Base-by-base conservation (phyloP, 1,140 invertebrate genomes). In the Tetramorium alpestre region DNA sequence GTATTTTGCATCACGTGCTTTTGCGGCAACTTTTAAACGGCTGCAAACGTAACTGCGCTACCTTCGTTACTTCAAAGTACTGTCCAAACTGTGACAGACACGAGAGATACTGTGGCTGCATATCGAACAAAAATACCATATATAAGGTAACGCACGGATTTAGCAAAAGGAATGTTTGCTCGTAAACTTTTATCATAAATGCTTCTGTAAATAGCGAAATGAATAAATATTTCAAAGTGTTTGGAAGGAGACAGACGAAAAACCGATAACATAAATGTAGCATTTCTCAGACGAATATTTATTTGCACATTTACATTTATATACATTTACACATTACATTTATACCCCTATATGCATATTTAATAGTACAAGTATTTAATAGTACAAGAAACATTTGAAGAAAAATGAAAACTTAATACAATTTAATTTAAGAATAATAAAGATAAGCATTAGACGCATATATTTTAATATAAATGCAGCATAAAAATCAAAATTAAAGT, bases 21-120 rank as follows among this genome's bases (percentile, higher is more conserved):
- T 56, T 38, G 38, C 22, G 28, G 67, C 56, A 72, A 73, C 51
- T 73, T 73, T 72, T 73, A 69, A 80, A 54, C 47, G 33, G n/a
- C 44, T 47, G 22, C 25, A 38, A 62, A 49, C 41, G 80, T 70
- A 62, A 60, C 25, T 4, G 22, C 25, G 41, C 47, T 22, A 67
- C 3, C 38, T 58, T 7, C 16, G 33, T 16, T 44, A 18, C 51
- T 28, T 82, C 41, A 82, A 73, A 72, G 80, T 18, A 47, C 41
- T 67, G 51, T 16, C 51, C 2, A 33, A 58, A 60, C 33, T 72
- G 8, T 16, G 41, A 10, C 18, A 28, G 10, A 16, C 18, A 58
- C 11, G 25, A 7, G 25, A 28, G 58, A 80, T 41, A 33, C 10
- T 13, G 10, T 65, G 41, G 28, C 38, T 62, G 28, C 18, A 67